These are phyloP conservation scores for Carassius auratus DNA, from an alignment of 2,113 vertebrate genomes.

Conservation along the genomic window DNA sequence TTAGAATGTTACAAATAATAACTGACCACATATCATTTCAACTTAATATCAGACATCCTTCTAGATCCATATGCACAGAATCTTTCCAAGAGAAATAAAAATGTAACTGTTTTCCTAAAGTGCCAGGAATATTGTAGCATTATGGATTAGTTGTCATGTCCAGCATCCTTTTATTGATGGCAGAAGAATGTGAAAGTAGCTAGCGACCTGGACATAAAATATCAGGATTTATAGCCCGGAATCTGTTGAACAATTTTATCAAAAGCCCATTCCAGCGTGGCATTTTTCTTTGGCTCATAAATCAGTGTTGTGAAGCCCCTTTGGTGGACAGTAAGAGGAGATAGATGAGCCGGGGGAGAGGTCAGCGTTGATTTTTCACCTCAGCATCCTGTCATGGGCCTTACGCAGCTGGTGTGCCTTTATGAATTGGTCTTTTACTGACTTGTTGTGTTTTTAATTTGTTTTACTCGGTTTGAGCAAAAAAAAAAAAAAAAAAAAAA, in stretches of 20 bases:
- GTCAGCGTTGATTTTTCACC: constrained; percentile 94
- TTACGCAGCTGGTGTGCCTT: constrained; percentile 86
- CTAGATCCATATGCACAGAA: constrained; percentile 26
- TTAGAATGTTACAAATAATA: background rate
- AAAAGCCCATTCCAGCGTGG: constrained; percentile 99
- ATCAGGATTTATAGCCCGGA: constrained; percentile 98
- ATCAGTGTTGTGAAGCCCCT: constrained; percentile 92
- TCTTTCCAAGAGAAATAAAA: constrained; percentile 75
- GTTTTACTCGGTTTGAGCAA: constrained; percentile 80
- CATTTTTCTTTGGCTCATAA: constrained; percentile 97
- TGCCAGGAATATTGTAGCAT: constrained; percentile 84
- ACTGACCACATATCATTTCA: background rate
- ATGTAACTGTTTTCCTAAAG: constrained; percentile 82
- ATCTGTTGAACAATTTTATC: constrained; percentile 99
- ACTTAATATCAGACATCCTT: constrained; percentile 27
- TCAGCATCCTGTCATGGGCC: constrained; percentile 87
- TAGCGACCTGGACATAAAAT: constrained; percentile 90
- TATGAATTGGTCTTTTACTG: constrained; percentile 89
- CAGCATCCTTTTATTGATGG: constrained; percentile 92
- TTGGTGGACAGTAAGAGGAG: constrained; percentile 96
- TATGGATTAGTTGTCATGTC: constrained; percentile 93
- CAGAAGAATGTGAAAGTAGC: constrained; percentile 95
- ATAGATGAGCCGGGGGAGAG: constrained; percentile 97
- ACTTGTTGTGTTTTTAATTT: constrained; percentile 85
- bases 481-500: constrained; percentile 49